These are phyloP conservation scores for Callaeas wilsoni DNA, from an alignment of 2,113 vertebrate species.

Conservation along the genomic window DNA sequence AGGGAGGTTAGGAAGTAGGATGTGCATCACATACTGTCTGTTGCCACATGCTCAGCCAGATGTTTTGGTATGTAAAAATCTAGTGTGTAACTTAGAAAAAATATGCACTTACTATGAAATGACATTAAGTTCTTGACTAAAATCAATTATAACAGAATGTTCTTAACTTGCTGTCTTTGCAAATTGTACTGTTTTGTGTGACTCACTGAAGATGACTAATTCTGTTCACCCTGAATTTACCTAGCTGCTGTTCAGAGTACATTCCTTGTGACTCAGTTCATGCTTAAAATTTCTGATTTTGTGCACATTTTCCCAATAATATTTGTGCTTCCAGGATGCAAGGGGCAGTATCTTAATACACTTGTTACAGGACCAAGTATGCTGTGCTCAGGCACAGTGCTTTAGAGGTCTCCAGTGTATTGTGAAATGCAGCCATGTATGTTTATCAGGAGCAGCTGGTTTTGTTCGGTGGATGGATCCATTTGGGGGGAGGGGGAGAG, in stretches of 20 bases:
- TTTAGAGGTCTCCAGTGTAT: not conserved
- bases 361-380: not conserved
- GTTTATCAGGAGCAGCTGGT: slow-evolving; percentile 57
- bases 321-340: not conserved
- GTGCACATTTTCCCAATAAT: not conserved
- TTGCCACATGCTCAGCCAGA: not conserved
- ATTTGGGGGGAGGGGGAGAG: not conserved
- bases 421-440: not conserved
- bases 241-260: not conserved
- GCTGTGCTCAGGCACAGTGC: not conserved
- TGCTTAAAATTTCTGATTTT: not conserved
- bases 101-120: not conserved
- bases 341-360: not conserved
- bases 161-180: not conserved
- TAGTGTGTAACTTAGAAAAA: not conserved
- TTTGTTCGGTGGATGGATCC: not conserved
- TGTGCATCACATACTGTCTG: not conserved
- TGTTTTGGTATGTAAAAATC: not conserved
- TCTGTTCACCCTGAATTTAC: not conserved
- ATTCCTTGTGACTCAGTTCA: not conserved
- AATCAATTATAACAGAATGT: not conserved
- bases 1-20: not conserved
- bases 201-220: not conserved
- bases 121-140: not conserved
- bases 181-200: not conserved